Evolutionary conservation across 2,113 vertebrate genomes (phyloP).

Genomic region (Columbina picui): DNA sequence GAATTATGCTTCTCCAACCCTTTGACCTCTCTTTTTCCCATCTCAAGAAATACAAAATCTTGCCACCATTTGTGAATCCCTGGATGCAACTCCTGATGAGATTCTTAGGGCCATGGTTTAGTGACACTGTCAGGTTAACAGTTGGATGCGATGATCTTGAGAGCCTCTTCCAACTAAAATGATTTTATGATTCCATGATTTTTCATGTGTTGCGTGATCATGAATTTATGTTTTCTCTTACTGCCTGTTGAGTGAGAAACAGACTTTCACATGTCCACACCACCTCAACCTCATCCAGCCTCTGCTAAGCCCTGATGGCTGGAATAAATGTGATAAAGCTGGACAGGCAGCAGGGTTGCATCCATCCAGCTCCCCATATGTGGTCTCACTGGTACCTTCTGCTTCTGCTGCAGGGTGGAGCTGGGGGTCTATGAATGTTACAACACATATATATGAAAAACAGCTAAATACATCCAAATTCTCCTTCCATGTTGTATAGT

Average conservation of each 20-base stretch:
- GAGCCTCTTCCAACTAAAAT: no score
- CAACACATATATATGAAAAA: background rate
- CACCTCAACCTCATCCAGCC: background rate
- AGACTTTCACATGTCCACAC: background rate
- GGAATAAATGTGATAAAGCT: background rate
- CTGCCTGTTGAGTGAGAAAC: background rate
- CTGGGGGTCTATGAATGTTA: background rate
- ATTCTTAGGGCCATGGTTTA: no score
- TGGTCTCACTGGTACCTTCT: background rate
- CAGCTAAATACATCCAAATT: background rate
- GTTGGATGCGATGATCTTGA: no score
- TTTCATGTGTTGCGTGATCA: background rate
- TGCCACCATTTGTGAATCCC: background rate
- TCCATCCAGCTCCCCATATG: background rate
- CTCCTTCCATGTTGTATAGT: background rate
- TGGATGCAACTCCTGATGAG: background rate
- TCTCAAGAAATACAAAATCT: background rate
- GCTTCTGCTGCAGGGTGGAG: background rate
- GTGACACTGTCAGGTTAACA: no score
- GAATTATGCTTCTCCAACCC: background rate
- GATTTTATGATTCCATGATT: no score
- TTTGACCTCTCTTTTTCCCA: background rate
- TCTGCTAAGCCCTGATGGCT: background rate
- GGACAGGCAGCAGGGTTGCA: rapidly evolving
- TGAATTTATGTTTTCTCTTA: background rate